Evolutionary conservation across 1,140 invertebrate genomes (phyloP), one percentile per base, ranked within the genome.

Genomic region (Caenorhabditis inopinata): DNA sequence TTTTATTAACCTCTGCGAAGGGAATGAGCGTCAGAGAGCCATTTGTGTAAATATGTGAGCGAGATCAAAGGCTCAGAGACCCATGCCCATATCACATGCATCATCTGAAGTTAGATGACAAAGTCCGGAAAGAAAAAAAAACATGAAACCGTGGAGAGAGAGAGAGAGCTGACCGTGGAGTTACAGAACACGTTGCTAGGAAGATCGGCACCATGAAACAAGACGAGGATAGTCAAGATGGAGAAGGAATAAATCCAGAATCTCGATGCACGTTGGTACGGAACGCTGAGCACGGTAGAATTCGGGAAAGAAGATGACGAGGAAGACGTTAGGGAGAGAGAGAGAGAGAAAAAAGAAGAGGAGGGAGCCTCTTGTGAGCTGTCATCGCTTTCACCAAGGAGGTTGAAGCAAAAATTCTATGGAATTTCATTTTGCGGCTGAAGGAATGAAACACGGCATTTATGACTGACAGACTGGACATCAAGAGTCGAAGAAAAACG

Each of bases 371-470:
- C n/a, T n/a, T n/a, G n/a, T n/a, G n/a, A 4, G 6, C 58, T n/a
- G 58, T 68, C 58, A 68, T 68, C 58, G 38, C 21, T 68, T 68
- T 68, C 38, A 68, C 38, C 58, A 32, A 68, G n/a, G n/a, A n/a
- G n/a, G 58, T 42, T 68, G 58, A 68, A 38, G 58, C 32, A 68
- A 68, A 68, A 68, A 68, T 68, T 68, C 58, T 21, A 68, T 68
- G 58, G 58, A 68, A 42, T 68, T 68, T 68, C 58, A 68, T 58
- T 58, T 58, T 7, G 27, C 6, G 51, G 11, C 11, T 23, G 32
- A 21, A 7, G n/a, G 38, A 14, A 68, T 29, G 58, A 21, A 51
- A 51, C 35, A 58, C 29, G 51, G 35, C 14, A n/a, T 53, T 14
- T 25, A 32, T 58, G 25, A 32, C 9, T 25, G 7, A 7, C 35